Percentiles rank a stretch among this genome's conserved stretches.
phyloP scores from a whole-genome alignment of 1,140 invertebrate genomes.

The Cepaea nemoralis region DNA sequence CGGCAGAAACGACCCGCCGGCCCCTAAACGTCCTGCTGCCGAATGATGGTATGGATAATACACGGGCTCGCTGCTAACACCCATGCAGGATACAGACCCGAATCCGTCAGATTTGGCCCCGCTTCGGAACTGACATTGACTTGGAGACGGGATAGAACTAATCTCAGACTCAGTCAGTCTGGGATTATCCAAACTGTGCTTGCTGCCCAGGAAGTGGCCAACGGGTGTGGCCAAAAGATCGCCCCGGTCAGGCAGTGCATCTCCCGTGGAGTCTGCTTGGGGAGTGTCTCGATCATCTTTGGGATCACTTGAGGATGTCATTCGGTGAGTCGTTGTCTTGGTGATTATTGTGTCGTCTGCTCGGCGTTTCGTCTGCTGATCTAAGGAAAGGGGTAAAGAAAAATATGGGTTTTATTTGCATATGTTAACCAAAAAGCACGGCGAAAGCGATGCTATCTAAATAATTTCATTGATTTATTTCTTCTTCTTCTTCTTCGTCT shows the following conservation, averaged over 20 bases:
- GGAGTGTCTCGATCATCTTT: background rate
- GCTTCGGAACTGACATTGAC: constrained; percentile 19
- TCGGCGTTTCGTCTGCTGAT: background rate
- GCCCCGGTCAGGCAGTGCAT: background rate
- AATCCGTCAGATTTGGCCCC: background rate
- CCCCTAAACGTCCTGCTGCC: constrained; percentile 45
- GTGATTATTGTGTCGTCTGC: background rate
- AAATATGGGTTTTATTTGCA: too few relatives aligned
- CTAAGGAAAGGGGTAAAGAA: background rate
- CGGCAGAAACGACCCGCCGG: constrained; percentile 53
- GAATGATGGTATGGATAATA: constrained; percentile 59
- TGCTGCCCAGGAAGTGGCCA: background rate
- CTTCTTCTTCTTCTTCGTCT: too few relatives aligned
- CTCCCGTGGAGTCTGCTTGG: background rate
- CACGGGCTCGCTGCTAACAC: background rate
- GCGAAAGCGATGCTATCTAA: too few relatives aligned
- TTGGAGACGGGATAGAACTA: constrained; percentile 2
- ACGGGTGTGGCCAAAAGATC: background rate
- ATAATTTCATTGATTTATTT: too few relatives aligned
- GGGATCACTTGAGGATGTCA: too few relatives aligned
- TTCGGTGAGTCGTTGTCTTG: background rate
- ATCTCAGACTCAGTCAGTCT: background rate
- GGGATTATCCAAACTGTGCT: background rate
- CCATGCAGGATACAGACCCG: background rate
- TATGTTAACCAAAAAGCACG: too few relatives aligned